Base-by-base conservation (phyloP, 2,113 vertebrate species). In the Perca schrenkii region DNA sequence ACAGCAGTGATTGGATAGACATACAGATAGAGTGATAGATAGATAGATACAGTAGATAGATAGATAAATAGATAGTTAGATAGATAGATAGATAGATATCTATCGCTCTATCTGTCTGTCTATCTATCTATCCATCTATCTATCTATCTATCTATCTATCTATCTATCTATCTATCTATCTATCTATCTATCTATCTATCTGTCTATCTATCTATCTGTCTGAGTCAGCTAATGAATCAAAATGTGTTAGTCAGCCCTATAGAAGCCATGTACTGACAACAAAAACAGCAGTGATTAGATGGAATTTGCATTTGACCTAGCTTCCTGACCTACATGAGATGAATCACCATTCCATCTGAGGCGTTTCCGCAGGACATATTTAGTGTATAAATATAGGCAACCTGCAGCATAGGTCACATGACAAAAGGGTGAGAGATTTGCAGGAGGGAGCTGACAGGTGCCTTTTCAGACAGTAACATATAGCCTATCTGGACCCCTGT, bases 301-400 rank as follows among this genome's bases (percentile, higher is more conserved):
- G 11, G 11, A 31, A 72, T 86, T 46, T 86, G 15, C 75, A 78
- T 84, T 47, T 69, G 36, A 61, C 77, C 3, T 8, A 10, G 65
- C 69, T 60, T 68, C 52, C 34, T 47, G 57, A 76, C 74, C 60
- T 72, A 56, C 47, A 75, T 8, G 0, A 40, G 54, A 80, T 80
- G 85, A 92, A 22, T 90, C 86, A 84, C 79, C 31, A 1, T 1
- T 72, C 66, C 79, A 50, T 73, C 73, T 0, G 50, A 74, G 81
- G 46, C 28, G 25, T 80, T 79, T 85, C 70, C 19, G 8, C 49
- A 14, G 69, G 70, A 43, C 58, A 49, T 34, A 56, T 61, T 63
- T 79, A 43, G 40, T 11, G 10, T 43, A 68, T 80, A 88, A 78
- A 85, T 83, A 84, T 21, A 47, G 28, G 16, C 7, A 3, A 70